phyloP scores from a whole-genome alignment of 2,888 invertebrate species.

The Ophioninae sp. region DNA sequence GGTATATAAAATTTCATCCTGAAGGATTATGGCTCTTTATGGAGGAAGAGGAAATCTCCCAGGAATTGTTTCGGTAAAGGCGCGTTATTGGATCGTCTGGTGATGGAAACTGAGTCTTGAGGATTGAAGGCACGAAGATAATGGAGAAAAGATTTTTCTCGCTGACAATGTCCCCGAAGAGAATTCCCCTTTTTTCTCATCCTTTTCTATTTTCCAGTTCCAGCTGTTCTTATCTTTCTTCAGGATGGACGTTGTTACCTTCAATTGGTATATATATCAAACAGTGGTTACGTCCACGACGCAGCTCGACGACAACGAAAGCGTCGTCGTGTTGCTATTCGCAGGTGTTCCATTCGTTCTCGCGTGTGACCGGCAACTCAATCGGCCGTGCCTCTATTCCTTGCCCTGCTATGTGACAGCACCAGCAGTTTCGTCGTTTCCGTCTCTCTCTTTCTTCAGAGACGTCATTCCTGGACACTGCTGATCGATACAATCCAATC shows the following conservation, averaged over 20 bases:
- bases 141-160: conserved; percentile 36
- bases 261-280: background rate
- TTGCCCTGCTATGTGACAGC: conserved; percentile 31
- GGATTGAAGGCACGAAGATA: conserved; percentile 23
- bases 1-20: background rate
- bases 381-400: conserved; percentile 48
- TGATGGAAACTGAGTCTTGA: background rate
- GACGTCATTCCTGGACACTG: conserved; percentile 31
- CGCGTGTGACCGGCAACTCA: conserved; percentile 54
- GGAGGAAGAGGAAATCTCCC: conserved; percentile 1
- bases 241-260: conserved; percentile 5
- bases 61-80: conserved; percentile 33
- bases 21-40: background rate
- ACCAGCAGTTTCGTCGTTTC: conserved; percentile 28
- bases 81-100: conserved; percentile 33
- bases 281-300: conserved; percentile 12
- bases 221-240: background rate
- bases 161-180: conserved; percentile 35
- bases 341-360: conserved; percentile 47
- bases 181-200: background rate
- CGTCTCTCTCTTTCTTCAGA: conserved; percentile 4
- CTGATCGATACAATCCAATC: conserved; percentile 37
- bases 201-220: background rate
- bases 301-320: background rate
- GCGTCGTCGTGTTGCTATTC: conserved; percentile 16